Conservation (phyloP, 2,797 vertebrate genomes). For the Apodemus agrarius region DNA sequence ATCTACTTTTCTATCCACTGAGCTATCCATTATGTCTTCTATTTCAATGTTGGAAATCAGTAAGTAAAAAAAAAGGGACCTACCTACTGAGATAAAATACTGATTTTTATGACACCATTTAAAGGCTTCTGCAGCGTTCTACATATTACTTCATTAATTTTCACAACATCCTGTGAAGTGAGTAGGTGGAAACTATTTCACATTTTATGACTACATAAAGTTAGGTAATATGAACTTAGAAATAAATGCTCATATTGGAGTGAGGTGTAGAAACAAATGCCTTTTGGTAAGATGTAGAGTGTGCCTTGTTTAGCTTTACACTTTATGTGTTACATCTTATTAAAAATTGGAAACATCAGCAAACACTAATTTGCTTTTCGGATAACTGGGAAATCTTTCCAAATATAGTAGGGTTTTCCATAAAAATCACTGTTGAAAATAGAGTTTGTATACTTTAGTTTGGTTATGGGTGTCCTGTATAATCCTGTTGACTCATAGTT, state of each 20-base stretch:
- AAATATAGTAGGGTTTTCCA: not conserved
- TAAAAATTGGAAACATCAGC: not conserved
- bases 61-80: conserved; percentile 7
- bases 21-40: conserved; percentile 25
- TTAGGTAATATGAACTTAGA: conserved; percentile 31
- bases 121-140: conserved; percentile 41
- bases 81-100: conserved; percentile 37
- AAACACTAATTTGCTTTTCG: not conserved
- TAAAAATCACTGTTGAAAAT: not conserved
- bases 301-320: not conserved
- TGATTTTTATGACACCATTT: conserved; percentile 66
- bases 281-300: not conserved
- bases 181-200: conserved; percentile 56
- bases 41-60: not conserved
- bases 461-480: not conserved
- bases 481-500: not conserved
- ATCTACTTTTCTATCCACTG: not conserved
- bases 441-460: not conserved
- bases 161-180: conserved; percentile 47
- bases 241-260: not conserved
- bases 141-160: conserved; percentile 66
- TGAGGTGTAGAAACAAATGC: not conserved
- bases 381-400: not conserved
- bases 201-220: conserved; percentile 48
- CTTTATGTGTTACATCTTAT: not conserved